Conservation (phyloP, 2,888 invertebrate species). For the Flexamia atlantica region DNA sequence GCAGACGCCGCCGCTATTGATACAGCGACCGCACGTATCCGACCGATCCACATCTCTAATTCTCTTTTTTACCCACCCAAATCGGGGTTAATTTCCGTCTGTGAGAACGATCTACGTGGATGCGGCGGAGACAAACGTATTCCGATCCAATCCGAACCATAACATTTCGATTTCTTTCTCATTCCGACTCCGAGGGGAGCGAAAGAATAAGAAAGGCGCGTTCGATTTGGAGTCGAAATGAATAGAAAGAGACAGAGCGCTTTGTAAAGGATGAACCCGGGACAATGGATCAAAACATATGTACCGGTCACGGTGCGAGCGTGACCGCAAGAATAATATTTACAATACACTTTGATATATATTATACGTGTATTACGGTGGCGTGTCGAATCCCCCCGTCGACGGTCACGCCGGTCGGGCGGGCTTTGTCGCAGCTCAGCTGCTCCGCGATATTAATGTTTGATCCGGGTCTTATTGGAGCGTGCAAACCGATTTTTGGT, state of each 20-base stretch:
- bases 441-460: constrained; percentile 9
- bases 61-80: constrained; percentile 50
- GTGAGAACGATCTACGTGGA: constrained; percentile 50
- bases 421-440: neutral
- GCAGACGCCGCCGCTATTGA: constrained; percentile 16
- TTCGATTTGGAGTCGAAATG: constrained; percentile 60
- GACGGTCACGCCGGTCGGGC: constrained; percentile 23
- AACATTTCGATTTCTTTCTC: constrained; percentile 62
- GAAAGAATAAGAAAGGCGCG: constrained; percentile 58
- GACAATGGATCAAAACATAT: constrained; percentile 59
- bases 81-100: constrained; percentile 52
- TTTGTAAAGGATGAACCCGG: constrained; percentile 52
- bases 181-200: constrained; percentile 42
- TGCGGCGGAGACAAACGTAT: constrained; percentile 54
- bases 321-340: constrained; percentile 67
- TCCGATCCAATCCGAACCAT: constrained; percentile 62
- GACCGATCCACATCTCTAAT: constrained; percentile 25
- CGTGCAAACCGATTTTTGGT: constrained; percentile 44
- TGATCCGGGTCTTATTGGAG: constrained; percentile 29
- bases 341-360: constrained; percentile 69
- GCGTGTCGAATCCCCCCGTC: constrained; percentile 64
- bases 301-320: constrained; percentile 56
- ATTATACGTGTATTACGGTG: constrained; percentile 66
- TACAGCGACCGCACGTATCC: constrained; percentile 20
- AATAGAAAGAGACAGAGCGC: constrained; percentile 61